Evolutionary conservation across 2,888 invertebrate genomes (phyloP).

Genomic region (Sesia bembeciformis): DNA sequence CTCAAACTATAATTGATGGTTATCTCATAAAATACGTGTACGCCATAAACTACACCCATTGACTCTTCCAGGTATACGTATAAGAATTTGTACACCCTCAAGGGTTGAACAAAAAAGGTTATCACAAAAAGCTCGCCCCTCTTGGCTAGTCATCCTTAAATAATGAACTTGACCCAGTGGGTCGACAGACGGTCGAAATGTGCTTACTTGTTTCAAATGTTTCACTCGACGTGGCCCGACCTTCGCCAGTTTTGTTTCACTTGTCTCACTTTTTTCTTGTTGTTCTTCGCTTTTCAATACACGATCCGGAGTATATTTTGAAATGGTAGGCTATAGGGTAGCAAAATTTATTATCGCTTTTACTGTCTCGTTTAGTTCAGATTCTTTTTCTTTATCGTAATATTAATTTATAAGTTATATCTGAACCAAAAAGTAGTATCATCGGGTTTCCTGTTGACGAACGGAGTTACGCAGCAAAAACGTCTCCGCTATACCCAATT

Average conservation of each 20-base stretch:
- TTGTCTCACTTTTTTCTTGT: constrained; percentile 12
- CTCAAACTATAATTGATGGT: too few species aligned
- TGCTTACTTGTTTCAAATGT: constrained; percentile 18
- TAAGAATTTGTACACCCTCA: too few species aligned
- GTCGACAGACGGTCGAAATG: constrained; percentile 21
- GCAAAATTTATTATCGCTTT: too few species aligned
- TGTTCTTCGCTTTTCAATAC: neutral
- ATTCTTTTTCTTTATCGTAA: too few species aligned
- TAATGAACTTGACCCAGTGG: constrained; percentile 57
- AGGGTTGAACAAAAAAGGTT: constrained; percentile 6
- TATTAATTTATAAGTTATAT: too few species aligned
- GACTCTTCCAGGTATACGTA: too few species aligned
- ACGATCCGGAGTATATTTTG: neutral
- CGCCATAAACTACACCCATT: too few species aligned
- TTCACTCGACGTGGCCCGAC: constrained; percentile 24
- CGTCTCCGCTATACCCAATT: constrained; percentile 46
- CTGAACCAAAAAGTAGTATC: constrained; percentile 9
- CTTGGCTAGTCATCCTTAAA: constrained; percentile 27
- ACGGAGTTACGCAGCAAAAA: constrained; percentile 24
- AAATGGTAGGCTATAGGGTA: neutral
- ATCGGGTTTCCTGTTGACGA: constrained; percentile 11
- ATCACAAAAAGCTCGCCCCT: constrained; percentile 6
- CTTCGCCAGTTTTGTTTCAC: constrained; percentile 34
- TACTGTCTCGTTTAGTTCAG: too few species aligned
- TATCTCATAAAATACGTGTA: too few species aligned